These are phyloP conservation scores for Percopsis omiscomaycus DNA, from an alignment of 2,797 vertebrate species.

Conservation along the genomic window DNA sequence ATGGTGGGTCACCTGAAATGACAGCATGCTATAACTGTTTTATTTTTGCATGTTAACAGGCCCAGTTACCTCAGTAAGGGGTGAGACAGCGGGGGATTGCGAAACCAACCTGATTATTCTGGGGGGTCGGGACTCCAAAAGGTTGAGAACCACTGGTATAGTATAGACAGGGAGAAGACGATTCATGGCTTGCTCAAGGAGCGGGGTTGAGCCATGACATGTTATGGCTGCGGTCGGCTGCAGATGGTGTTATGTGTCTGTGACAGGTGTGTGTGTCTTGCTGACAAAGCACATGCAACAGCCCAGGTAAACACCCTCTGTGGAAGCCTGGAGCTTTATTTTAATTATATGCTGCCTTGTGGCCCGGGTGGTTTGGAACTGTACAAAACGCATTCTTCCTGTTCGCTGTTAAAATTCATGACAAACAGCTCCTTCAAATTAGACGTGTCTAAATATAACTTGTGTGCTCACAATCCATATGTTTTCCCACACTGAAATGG, in stretches of 20 bases:
- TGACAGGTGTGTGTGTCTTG: slow-evolving; percentile 26
- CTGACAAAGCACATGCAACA: slow-evolving; percentile 58
- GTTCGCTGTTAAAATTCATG: slow-evolving; percentile 21
- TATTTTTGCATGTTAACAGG: no score
- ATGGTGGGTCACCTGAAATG: no score
- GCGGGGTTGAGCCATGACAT: slow-evolving; percentile 21
- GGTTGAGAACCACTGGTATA: background rate
- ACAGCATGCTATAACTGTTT: no score
- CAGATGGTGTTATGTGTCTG: slow-evolving; percentile 55
- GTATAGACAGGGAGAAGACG: background rate
- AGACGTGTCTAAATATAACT: slow-evolving; percentile 6
- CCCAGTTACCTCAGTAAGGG: no score
- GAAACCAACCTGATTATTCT: no score
- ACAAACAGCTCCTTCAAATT: slow-evolving; percentile 19
- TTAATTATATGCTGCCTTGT: slow-evolving; percentile 63
- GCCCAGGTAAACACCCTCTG: slow-evolving; percentile 67
- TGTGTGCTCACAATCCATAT: background rate
- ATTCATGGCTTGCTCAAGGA: slow-evolving; percentile 18
- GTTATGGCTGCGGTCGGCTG: slow-evolving; percentile 35
- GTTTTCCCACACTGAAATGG: background rate
- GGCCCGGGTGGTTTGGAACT: slow-evolving; percentile 23
- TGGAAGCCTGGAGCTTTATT: slow-evolving; percentile 53
- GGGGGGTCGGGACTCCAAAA: no score
- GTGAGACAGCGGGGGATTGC: no score
- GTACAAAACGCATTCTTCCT: slow-evolving; percentile 29